These are phyloP conservation scores for Lanius collurio DNA, from an alignment of 2,113 vertebrate genomes.

Conservation along the genomic window DNA sequence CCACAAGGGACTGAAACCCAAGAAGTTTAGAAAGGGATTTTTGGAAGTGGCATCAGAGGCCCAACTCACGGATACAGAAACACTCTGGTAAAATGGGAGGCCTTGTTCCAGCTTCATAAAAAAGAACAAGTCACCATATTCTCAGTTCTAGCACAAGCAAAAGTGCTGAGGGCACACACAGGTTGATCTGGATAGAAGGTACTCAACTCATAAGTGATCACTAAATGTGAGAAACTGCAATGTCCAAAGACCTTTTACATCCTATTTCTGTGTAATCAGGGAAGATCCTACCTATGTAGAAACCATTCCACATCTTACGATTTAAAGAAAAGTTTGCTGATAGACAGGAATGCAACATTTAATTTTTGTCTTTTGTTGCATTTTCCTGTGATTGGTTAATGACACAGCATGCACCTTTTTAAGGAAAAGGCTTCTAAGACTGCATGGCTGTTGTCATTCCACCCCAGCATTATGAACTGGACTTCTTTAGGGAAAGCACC, in stretches of 20 bases:
- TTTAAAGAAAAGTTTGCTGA: not conserved
- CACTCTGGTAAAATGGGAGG: not conserved
- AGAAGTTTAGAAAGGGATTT: not conserved
- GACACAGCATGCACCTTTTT: not conserved
- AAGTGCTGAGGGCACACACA: not conserved
- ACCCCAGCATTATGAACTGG: not conserved
- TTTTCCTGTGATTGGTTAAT: not conserved
- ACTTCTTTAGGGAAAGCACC: not conserved
- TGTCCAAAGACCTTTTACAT: not conserved
- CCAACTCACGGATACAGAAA: not conserved
- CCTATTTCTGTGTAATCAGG: not conserved
- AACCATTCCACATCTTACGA: not conserved
- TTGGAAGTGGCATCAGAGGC: not conserved
- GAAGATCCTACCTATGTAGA: fast-evolving
- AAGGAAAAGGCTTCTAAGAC: not conserved
- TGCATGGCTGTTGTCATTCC: not conserved
- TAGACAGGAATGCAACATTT: not conserved
- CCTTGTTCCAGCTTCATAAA: not conserved
- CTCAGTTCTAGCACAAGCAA: not conserved
- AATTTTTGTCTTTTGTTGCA: not conserved
- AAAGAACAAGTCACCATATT: not conserved
- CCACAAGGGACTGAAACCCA: not conserved
- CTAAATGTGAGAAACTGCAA: not conserved
- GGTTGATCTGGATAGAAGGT: not conserved
- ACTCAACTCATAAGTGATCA: not conserved